These are phyloP conservation scores for Rhopalosiphum maidis DNA, from an alignment of 1,140 invertebrate genomes.

Conservation along the genomic window DNA sequence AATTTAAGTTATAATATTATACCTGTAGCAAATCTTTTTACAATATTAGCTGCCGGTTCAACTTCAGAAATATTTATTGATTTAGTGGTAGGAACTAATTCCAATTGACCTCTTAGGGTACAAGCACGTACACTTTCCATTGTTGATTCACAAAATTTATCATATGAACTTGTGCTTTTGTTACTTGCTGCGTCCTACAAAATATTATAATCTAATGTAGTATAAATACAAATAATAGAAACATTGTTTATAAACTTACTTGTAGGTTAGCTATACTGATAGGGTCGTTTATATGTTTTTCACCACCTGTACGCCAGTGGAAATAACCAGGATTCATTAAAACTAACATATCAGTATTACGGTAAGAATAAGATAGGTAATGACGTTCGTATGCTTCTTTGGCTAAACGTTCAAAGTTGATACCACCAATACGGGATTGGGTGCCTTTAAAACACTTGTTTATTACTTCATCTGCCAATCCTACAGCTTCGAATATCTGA, in stretches of 20 bases:
- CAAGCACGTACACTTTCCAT: constrained; percentile 87
- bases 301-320: constrained; percentile 96
- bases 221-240: background rate
- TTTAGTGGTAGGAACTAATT: constrained; percentile 78
- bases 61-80: constrained; percentile 86
- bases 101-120: constrained; percentile 90
- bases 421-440: constrained; percentile 92
- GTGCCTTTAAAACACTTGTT: constrained; percentile 96
- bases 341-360: constrained; percentile 77
- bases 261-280: constrained; percentile 91
- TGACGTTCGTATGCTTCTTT: constrained; percentile 88
- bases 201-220: background rate
- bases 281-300: constrained; percentile 98
- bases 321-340: constrained; percentile 93
- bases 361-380: constrained; percentile 77
- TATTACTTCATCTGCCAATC: constrained; percentile 89
- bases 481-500: constrained; percentile 99
- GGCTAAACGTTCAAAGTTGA: constrained; percentile 87
- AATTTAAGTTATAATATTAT: background rate
- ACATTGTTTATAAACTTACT: constrained; percentile 63
- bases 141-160: constrained; percentile 85
- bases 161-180: constrained; percentile 85
- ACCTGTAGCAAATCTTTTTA: constrained; percentile 85
- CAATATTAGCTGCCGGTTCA: constrained; percentile 91
- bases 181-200: constrained; percentile 79